Conservation (phyloP, 2,888 invertebrate genomes). For the Chrysodeixis includens region DNA sequence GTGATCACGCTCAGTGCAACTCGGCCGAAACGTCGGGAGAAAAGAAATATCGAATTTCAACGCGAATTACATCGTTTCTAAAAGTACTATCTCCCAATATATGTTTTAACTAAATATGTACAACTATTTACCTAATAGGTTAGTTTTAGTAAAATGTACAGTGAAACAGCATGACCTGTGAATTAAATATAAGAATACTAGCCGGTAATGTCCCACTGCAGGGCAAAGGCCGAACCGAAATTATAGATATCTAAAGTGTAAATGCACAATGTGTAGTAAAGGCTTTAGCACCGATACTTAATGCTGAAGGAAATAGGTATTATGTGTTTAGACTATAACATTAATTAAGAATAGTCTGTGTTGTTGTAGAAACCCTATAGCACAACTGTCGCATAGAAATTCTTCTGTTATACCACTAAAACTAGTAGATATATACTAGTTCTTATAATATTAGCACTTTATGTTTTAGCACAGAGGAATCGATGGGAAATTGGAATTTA, state of each 20-base stretch:
- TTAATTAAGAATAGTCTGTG: not conserved
- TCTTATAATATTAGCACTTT: not conserved
- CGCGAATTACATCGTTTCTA: too few relatives aligned
- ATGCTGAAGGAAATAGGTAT: not conserved
- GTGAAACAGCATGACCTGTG: not conserved
- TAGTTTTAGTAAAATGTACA: not conserved
- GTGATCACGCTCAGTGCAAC: too few relatives aligned
- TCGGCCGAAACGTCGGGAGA: too few relatives aligned
- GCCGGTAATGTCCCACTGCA: conserved; percentile 3
- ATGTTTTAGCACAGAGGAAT: not conserved
- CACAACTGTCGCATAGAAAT: not conserved
- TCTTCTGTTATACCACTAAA: not conserved
- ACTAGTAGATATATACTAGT: not conserved
- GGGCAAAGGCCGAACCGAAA: not conserved
- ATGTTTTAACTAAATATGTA: too few relatives aligned
- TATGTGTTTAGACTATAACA: not conserved
- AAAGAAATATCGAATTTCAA: too few relatives aligned
- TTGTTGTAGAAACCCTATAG: conserved; percentile 16
- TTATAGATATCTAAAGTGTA: not conserved
- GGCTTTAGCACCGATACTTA: not conserved
- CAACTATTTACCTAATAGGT: not conserved
- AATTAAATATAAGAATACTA: not conserved
- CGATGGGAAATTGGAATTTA: not conserved
- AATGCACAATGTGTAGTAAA: not conserved
- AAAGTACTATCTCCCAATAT: too few relatives aligned